Evolutionary conservation across 2,888 invertebrate species (phyloP), one percentile per base, ranked within the genome.

Genomic region (Lepeophtheirus nordmannii): DNA sequence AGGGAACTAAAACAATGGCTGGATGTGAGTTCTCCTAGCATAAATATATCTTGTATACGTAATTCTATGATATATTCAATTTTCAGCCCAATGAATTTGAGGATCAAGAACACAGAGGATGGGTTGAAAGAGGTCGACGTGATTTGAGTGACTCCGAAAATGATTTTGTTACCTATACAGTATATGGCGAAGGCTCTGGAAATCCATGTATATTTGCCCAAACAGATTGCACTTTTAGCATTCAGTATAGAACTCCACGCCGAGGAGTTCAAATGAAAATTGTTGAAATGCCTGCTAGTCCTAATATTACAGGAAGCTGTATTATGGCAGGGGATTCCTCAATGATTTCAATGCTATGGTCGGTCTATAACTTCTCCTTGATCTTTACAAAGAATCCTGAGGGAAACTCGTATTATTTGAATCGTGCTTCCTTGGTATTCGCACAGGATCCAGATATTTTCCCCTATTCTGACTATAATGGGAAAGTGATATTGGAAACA

Each of bases 321-420:
- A 40, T 62, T 11, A 38, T 37, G 40, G 40, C 37, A 10, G 62
- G 62, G 20, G 62, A 62, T 41, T 39, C 62, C 1, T 37, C 62
- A 10, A 40, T 62, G 12, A 12, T 62, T 12, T 39, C 62, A n/a
- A 40, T 62, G 62, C 39, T 20, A 2, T 62, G 62, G 62, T 40
- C 39, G 9, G 62, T 62, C 14, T 64, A 56, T 56, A 64, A 64
- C 57, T 64, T 64, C 23, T 56, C 56, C 57, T 20, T 64, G 20
- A 30, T 64, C 14, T 64, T 64, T 37, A 64, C 64, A 1, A n/a
- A 64, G 38, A 64, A 64, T 17, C 64, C 64, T 3, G 64, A 64
- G 20, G 64, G 64, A 10, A 64, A 64, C 56, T 64, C 64, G 11
- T 64, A 64, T 38, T 64, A 64, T 37, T 56, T 64, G 64, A 56